Conservation (phyloP, 2,888 invertebrate species). For the Andrena camellia region DNA sequence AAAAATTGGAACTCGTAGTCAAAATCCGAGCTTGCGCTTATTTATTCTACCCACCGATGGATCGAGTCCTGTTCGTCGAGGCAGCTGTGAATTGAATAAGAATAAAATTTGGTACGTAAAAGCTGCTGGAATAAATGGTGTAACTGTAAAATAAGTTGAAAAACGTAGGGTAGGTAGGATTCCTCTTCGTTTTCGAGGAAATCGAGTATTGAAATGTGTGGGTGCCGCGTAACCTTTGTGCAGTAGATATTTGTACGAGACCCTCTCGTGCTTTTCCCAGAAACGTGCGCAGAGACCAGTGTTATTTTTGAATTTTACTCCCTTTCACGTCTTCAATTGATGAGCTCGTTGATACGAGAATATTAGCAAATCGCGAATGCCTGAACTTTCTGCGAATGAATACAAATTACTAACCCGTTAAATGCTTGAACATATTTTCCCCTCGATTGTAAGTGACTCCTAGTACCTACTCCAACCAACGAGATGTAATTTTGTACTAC, state of each 20-base stretch:
- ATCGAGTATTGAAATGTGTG: no score
- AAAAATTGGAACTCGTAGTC: background rate
- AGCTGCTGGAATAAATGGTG: no score
- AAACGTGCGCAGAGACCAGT: background rate
- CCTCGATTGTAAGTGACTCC: background rate
- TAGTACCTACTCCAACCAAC: background rate
- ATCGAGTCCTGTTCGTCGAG: background rate
- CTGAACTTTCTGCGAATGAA: background rate
- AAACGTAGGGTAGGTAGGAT: no score
- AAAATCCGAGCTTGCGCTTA: background rate
- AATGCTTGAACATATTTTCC: background rate
- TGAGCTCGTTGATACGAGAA: background rate
- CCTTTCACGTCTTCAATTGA: background rate
- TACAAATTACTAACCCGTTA: background rate
- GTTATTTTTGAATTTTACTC: background rate
- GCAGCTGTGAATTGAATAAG: background rate
- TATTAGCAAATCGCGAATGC: background rate
- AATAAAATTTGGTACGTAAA: background rate
- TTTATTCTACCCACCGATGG: background rate
- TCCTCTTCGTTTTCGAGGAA: no score
- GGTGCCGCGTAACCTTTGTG: no score
- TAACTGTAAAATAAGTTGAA: no score
- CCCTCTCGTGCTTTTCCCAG: no score
- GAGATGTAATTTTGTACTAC: background rate
- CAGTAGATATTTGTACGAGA: no score